A percentile compares a stretch with the other conserved stretches of the same genome.
phyloP scores from a whole-genome alignment of 2,797 vertebrate species.

The Neomorphus geoffroyi region DNA sequence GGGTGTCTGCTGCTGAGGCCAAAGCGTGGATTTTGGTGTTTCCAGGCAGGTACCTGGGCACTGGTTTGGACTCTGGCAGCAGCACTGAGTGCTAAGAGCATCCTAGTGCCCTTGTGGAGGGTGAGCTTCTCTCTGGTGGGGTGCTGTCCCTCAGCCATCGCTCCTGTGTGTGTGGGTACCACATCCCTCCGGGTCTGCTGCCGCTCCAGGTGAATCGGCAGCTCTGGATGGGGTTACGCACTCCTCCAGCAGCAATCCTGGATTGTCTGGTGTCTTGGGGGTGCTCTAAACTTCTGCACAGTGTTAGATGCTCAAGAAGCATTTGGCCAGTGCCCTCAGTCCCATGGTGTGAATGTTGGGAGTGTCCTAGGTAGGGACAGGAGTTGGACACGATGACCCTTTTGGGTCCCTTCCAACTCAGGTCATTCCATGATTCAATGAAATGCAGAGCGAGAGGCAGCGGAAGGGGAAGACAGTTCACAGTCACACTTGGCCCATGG shows the following conservation, averaged over 20 bases:
- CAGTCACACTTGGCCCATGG: rapidly evolving
- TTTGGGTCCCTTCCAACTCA: too few species aligned
- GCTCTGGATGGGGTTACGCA: rapidly evolving
- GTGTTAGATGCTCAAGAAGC: too few species aligned
- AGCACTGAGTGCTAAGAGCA: background rate
- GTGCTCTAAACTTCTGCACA: rapidly evolving
- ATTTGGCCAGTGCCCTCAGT: too few species aligned
- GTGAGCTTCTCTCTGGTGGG: background rate
- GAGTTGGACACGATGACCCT: too few species aligned
- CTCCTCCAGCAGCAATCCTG: background rate
- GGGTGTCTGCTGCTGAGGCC: background rate
- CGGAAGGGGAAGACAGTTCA: background rate
- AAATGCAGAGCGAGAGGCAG: background rate
- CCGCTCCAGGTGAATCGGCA: background rate
- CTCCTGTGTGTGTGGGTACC: too few species aligned
- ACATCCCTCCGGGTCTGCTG: background rate
- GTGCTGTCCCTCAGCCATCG: background rate
- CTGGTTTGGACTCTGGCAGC: background rate
- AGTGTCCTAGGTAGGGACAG: too few species aligned
- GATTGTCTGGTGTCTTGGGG: background rate
- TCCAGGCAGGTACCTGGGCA: background rate
- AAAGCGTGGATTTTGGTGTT: background rate
- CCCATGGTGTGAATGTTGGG: too few species aligned
- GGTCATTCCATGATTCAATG: too few species aligned
- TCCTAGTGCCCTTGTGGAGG: background rate